These are phyloP conservation scores for Gadopsis marmoratus DNA, from an alignment of 2,797 vertebrate genomes.

Conservation along the genomic window DNA sequence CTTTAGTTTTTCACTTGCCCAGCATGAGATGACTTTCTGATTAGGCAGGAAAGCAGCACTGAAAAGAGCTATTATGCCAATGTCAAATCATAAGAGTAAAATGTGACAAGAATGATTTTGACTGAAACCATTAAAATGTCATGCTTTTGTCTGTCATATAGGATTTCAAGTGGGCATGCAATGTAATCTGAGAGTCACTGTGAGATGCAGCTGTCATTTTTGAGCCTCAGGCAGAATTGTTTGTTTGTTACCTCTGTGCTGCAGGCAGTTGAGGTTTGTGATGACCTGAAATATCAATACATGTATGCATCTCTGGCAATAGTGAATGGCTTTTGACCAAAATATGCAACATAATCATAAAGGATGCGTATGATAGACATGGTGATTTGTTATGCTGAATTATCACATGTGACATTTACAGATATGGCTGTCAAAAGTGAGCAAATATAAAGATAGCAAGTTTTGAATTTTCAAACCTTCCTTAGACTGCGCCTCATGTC, in stretches of 20 bases:
- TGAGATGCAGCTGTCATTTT: constrained; percentile 6
- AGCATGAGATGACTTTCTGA: constrained; percentile 27
- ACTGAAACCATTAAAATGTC: constrained; percentile 26
- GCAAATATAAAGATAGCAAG: background rate
- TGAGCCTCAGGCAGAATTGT: constrained; percentile 28
- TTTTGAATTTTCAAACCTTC: background rate
- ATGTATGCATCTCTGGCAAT: background rate
- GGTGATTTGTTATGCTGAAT: background rate
- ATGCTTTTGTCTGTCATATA: constrained; percentile 6
- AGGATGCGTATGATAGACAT: background rate
- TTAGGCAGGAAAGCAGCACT: constrained; percentile 19
- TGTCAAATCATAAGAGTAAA: constrained; percentile 21
- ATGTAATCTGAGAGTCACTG: constrained; percentile 20
- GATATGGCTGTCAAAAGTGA: background rate
- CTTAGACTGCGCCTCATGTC: background rate
- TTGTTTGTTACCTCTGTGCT: constrained; percentile 25
- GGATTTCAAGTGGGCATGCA: background rate
- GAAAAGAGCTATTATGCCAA: constrained; percentile 21
- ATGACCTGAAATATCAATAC: constrained; percentile 33
- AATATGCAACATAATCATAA: background rate
- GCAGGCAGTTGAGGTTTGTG: constrained; percentile 15
- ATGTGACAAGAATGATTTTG: constrained; percentile 17
- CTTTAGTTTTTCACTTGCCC: constrained; percentile 20
- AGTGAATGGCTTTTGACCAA: constrained; percentile 1
- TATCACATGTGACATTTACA: background rate